phyloP scores from a whole-genome alignment of 2,888 invertebrate species.

The Malacosoma neustria region DNA sequence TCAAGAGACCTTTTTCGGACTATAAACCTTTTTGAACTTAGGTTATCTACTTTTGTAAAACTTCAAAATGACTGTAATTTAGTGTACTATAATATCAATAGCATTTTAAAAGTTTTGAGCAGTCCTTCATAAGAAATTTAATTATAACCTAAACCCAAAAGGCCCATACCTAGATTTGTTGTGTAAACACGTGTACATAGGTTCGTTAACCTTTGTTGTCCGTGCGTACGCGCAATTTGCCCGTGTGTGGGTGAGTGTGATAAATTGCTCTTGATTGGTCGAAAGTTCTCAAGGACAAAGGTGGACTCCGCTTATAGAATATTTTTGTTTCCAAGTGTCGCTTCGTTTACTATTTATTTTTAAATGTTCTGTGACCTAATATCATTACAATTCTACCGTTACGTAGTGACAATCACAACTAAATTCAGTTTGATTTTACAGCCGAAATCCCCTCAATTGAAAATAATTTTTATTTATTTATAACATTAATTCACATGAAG shows the following conservation, averaged over 20 bases:
- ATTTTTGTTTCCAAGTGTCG: neutral
- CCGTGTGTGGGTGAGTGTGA: neutral
- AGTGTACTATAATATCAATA: too few species aligned
- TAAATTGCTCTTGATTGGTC: neutral
- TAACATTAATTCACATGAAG: too few species aligned
- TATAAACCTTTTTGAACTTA: neutral
- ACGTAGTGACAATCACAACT: too few species aligned
- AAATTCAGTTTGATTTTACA: too few species aligned
- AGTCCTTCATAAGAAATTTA: too few species aligned
- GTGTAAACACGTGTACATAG: constrained; percentile 45
- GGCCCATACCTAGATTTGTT: constrained; percentile 27
- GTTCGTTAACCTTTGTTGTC: constrained; percentile 30
- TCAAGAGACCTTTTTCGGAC: neutral
- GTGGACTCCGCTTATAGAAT: neutral
- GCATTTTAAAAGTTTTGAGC: too few species aligned
- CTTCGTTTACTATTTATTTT: neutral
- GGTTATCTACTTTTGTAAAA: too few species aligned
- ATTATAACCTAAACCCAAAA: too few species aligned
- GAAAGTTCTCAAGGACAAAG: neutral
- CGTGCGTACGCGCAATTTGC: constrained; percentile 2
- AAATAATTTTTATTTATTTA: too few species aligned
- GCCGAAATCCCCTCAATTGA: too few species aligned
- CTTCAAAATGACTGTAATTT: too few species aligned
- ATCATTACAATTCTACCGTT: too few species aligned
- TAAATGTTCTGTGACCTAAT: neutral